phyloP scores from a whole-genome alignment of 2,888 invertebrate species.

The Tineola bisselliella region DNA sequence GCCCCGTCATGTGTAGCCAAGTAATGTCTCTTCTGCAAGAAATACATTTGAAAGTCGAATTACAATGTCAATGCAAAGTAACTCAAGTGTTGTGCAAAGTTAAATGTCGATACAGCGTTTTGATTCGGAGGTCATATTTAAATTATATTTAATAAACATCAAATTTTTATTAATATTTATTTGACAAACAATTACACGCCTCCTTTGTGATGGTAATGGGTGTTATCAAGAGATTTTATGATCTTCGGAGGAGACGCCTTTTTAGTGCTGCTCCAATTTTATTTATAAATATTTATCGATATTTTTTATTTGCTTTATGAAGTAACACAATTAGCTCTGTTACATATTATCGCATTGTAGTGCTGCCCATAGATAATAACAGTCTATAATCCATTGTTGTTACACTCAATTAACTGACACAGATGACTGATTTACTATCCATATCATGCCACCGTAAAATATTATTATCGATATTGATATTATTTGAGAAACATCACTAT shows the following conservation, averaged over 20 bases:
- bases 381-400: no score
- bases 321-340: no score
- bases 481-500: neutral
- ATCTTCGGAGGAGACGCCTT: slow-evolving; percentile 28
- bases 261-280: slow-evolving; percentile 29
- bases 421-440: no score
- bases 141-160: slow-evolving; percentile 65
- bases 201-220: slow-evolving; percentile 65
- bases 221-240: slow-evolving; percentile 61
- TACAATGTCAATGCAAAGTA: no score
- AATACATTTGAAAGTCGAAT: no score
- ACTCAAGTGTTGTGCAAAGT: neutral
- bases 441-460: no score
- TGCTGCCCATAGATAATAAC: no score
- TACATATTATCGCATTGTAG: no score
- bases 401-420: no score
- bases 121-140: slow-evolving; percentile 20
- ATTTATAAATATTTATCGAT: neutral
- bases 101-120: neutral
- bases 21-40: no score
- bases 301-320: neutral
- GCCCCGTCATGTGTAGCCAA: no score
- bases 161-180: slow-evolving; percentile 64
- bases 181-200: slow-evolving; percentile 67
- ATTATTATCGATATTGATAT: neutral